Conservation (phyloP, 1,140 invertebrate genomes). For the Phymastichus coffea region DNA sequence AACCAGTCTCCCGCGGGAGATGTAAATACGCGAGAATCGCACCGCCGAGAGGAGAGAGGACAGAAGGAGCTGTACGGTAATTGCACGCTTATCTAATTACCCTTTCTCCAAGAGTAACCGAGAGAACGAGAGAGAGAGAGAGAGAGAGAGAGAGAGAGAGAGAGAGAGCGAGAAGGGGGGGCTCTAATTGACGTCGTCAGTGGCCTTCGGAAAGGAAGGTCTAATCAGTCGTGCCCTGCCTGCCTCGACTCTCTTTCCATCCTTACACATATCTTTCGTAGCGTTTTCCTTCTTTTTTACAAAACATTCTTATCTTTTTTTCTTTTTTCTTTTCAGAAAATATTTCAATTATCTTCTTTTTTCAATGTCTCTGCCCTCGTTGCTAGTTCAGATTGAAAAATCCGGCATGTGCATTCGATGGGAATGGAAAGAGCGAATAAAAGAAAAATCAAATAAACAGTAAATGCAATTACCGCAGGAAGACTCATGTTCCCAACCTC, state of each 20-base stretch:
- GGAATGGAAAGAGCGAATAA: not conserved
- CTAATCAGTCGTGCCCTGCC: slow-evolving; percentile 14
- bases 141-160: not conserved
- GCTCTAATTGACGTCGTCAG: slow-evolving; percentile 27
- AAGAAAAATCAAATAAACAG: no score
- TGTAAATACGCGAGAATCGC: slow-evolving; percentile 56
- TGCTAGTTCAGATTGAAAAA: no score
- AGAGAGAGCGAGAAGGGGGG: not conserved
- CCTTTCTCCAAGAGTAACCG: slow-evolving; percentile 13
- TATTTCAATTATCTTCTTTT: no score
- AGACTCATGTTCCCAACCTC: no score
- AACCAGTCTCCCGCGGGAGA: slow-evolving; percentile 46
- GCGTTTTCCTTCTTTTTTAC: not conserved
- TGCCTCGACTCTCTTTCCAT: no score
- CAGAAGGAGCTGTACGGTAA: slow-evolving; percentile 42
- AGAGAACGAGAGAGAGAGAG: not conserved
- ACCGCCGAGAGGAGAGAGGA: slow-evolving; percentile 53
- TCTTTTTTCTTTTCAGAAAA: no score
- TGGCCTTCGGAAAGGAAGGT: slow-evolving; percentile 25
- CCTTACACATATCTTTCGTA: no score
- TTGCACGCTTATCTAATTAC: slow-evolving; percentile 56
- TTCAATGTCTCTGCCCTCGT: no score
- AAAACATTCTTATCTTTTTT: no score
- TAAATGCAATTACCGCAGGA: no score
- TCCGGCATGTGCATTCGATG: not conserved